A percentile compares a stretch with the other conserved stretches of the same genome.
Evolutionary conservation across 2,113 vertebrate genomes (phyloP).

Genomic region (Phrynosoma platyrhinos): DNA sequence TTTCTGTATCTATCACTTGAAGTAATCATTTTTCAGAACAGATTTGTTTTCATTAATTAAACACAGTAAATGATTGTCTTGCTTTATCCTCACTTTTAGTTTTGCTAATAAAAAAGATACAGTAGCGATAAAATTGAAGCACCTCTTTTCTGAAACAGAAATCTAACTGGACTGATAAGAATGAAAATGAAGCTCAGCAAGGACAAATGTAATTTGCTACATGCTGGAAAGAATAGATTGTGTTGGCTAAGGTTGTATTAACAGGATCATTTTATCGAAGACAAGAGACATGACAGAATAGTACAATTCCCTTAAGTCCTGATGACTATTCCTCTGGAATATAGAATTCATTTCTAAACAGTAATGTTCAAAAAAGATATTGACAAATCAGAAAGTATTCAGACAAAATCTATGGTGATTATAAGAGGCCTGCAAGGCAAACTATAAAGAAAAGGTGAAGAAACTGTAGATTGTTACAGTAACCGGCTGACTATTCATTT

Average conservation of each 20-base stretch:
- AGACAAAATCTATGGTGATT: neutral
- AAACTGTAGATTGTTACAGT: neutral
- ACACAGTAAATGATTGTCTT: neutral
- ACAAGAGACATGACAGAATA: neutral
- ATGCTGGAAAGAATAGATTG: neutral
- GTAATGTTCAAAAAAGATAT: neutral
- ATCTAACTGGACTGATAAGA: neutral
- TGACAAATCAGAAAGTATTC: neutral
- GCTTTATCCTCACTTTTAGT: neutral
- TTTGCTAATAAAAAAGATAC: neutral
- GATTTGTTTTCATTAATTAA: conserved; percentile 4
- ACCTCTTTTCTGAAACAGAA: neutral
- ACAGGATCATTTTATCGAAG: neutral
- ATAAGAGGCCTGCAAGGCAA: neutral
- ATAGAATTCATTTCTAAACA: neutral
- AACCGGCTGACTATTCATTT: neutral
- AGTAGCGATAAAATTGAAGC: neutral
- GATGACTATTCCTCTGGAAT: neutral
- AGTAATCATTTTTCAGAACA: neutral
- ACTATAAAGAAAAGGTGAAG: neutral
- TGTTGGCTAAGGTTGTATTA: neutral
- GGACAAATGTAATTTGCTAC: neutral
- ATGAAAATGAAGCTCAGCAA: conserved; percentile 11
- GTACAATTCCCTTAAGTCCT: neutral
- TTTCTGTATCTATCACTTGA: neutral